phyloP scores from a whole-genome alignment of 2,797 vertebrate genomes.

The Sebastes paucispinis region DNA sequence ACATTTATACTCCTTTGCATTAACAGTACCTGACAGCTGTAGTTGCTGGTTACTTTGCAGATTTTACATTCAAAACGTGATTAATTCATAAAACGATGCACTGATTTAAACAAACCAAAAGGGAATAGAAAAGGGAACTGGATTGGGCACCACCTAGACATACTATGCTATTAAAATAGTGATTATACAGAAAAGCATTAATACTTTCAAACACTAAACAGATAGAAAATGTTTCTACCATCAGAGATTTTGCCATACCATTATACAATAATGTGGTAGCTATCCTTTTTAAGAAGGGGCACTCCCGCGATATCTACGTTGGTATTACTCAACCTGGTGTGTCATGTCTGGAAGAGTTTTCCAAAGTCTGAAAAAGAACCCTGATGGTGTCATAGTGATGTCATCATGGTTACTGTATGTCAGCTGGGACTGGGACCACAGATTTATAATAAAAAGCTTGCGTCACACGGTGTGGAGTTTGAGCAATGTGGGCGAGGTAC shows the following conservation, averaged over 20 bases:
- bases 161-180: neutral
- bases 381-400: neutral
- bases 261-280: neutral
- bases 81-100: neutral
- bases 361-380: neutral
- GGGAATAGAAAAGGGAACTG: neutral
- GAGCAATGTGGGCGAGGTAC: neutral
- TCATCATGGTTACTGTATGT: neutral
- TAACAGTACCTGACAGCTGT: neutral
- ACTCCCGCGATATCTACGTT: neutral
- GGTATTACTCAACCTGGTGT: neutral
- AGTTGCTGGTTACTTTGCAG: neutral
- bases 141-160: neutral
- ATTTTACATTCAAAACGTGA: neutral
- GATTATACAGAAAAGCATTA: too few species aligned
- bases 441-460: neutral
- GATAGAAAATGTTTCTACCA: neutral
- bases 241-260: neutral
- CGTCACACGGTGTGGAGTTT: neutral
- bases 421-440: neutral
- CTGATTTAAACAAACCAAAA: neutral
- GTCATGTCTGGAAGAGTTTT: neutral
- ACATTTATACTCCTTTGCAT: neutral
- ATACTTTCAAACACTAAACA: neutral
- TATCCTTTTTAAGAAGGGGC: neutral